Percentiles rank a stretch among this genome's conserved stretches.
phyloP scores from a whole-genome alignment of 2,797 vertebrate genomes.

The Arctocebus calabarensis region DNA sequence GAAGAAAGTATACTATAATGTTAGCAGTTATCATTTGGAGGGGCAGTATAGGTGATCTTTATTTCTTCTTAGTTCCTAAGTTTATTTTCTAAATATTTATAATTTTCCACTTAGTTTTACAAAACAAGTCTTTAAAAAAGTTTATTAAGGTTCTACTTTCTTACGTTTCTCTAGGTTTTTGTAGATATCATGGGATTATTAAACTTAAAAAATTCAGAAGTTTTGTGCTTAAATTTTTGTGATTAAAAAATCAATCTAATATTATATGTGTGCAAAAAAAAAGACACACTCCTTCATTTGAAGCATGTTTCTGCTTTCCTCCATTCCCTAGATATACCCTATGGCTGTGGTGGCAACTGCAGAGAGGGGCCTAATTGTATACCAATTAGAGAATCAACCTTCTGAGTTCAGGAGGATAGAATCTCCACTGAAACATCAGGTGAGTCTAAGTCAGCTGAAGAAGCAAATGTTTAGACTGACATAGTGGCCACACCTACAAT shows the following conservation, averaged over 20 bases:
- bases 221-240: slow-evolving; percentile 17
- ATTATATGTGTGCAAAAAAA: neutral
- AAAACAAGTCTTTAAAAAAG: neutral
- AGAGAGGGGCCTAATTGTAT: slow-evolving; percentile 98
- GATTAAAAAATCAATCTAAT: neutral
- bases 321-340: slow-evolving; percentile 92
- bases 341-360: slow-evolving; percentile 99
- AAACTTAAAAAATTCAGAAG: neutral
- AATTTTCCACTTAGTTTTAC: neutral
- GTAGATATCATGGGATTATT: neutral
- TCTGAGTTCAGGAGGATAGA: slow-evolving; percentile 98
- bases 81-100: neutral
- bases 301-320: neutral
- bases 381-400: slow-evolving; percentile 98
- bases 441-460: slow-evolving; percentile 70
- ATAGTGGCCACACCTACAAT: neutral
- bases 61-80: neutral
- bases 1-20: rapidly evolving
- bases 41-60: neutral
- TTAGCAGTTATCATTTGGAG: neutral
- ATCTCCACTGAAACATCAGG: slow-evolving; percentile 99
- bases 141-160: neutral
- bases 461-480: rapidly evolving
- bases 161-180: neutral
- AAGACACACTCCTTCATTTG: too few relatives aligned